Conservation (phyloP, 2,113 vertebrate genomes). For the Collichthys lucidus region DNA sequence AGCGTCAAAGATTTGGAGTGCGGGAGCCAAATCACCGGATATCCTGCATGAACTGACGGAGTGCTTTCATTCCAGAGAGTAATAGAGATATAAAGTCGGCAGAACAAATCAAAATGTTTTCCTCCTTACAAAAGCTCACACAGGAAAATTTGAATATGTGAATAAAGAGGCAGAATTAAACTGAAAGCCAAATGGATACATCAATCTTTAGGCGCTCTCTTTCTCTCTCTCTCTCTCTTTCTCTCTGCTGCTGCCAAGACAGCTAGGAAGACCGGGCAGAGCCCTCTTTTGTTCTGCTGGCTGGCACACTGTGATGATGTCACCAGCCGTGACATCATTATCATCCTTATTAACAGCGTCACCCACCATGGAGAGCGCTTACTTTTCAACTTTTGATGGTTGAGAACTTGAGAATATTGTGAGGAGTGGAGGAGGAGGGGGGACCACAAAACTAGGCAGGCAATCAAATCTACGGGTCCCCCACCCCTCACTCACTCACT, state of each 20-base stretch:
- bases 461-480: constrained; percentile 28
- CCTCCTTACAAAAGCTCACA: constrained; percentile 74
- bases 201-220: constrained; percentile 66
- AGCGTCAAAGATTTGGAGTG: constrained; percentile 79
- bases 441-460: constrained; percentile 46
- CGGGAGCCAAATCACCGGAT: constrained; percentile 80
- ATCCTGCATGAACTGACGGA: constrained; percentile 74
- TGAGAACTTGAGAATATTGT: constrained; percentile 63
- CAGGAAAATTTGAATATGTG: constrained; percentile 78
- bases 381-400: constrained; percentile 74
- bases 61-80: constrained; percentile 75
- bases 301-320: constrained; percentile 79
- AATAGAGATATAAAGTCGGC: constrained; percentile 82
- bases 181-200: constrained; percentile 75
- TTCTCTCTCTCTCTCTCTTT: constrained; percentile 49
- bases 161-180: constrained; percentile 75
- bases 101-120: constrained; percentile 83
- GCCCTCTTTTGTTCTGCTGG: constrained; percentile 72
- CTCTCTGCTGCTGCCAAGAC: constrained; percentile 70
- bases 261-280: constrained; percentile 66
- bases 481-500: not conserved
- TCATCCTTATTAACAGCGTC: constrained; percentile 71
- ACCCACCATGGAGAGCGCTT: constrained; percentile 67
- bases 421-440: not conserved
- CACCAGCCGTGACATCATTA: constrained; percentile 77